These are phyloP conservation scores for Sinella curviseta DNA, from an alignment of 1,140 invertebrate species.

Conservation along the genomic window DNA sequence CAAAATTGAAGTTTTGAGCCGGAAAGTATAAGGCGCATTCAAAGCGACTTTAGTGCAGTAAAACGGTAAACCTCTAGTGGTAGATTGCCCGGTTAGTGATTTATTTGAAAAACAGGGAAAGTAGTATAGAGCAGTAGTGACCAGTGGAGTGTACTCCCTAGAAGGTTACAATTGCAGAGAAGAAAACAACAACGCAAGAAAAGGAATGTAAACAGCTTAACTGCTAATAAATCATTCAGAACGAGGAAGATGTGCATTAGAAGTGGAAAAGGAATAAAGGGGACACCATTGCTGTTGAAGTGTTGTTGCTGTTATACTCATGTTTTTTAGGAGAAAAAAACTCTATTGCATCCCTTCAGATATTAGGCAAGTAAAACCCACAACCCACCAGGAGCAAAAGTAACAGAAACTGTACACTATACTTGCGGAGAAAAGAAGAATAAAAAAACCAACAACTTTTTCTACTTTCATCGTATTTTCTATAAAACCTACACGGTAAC, in stretches of 20 bases:
- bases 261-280: too few species aligned
- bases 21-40: too few species aligned
- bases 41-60: too few species aligned
- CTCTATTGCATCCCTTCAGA: not conserved
- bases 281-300: too few species aligned
- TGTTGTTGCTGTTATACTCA: not conserved
- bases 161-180: not conserved
- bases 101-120: slow-evolving; percentile 7
- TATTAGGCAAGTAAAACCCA: not conserved
- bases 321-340: too few species aligned
- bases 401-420: too few species aligned
- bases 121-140: not conserved
- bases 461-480: not conserved
- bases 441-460: too few species aligned
- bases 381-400: not conserved
- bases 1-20: too few species aligned
- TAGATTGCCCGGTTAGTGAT: slow-evolving; percentile 3
- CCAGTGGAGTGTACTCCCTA: not conserved
- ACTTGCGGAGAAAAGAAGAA: not conserved
- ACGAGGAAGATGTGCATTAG: too few species aligned
- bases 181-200: not conserved
- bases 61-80: too few species aligned
- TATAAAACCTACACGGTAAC: too few species aligned
- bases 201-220: slow-evolving; percentile 19
- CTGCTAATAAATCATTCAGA: slow-evolving; percentile 25